Conservation (phyloP, 2,113 vertebrate species). For the Recurvirostra avosetta region DNA sequence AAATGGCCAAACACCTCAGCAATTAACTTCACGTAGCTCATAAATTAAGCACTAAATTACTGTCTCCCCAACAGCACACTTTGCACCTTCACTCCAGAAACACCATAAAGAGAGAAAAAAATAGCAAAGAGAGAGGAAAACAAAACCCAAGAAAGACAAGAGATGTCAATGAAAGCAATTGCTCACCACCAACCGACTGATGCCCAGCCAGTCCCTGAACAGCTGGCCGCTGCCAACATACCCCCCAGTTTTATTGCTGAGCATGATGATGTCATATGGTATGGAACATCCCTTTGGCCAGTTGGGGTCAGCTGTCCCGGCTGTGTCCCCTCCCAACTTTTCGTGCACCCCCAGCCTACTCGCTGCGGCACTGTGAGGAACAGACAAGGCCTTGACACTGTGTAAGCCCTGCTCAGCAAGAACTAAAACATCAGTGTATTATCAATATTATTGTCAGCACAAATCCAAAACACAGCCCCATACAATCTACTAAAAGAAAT, state of each 20-base stretch:
- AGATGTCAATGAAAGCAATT: background rate
- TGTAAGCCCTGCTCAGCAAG: background rate
- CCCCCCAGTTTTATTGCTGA: background rate
- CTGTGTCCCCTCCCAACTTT: background rate
- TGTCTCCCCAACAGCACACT: background rate
- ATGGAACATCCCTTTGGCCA: background rate
- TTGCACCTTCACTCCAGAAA: background rate
- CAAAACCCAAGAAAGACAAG: background rate
- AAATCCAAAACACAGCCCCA: background rate
- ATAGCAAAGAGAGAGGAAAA: background rate
- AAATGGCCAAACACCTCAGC: background rate
- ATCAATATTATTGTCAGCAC: background rate
- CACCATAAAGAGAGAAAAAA: background rate
- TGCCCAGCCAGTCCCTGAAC: background rate
- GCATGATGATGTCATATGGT: background rate
- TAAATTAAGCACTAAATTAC: background rate
- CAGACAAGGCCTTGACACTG: background rate
- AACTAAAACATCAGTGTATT: background rate
- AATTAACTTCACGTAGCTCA: background rate
- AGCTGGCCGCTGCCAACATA: fast-evolving
- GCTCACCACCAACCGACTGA: fast-evolving
- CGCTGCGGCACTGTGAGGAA: fast-evolving
- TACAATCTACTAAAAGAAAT: background rate
- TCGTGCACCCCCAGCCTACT: background rate
- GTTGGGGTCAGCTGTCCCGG: background rate